Conservation (phyloP, 2,113 vertebrate genomes). For the Nesoenas mayeri region DNA sequence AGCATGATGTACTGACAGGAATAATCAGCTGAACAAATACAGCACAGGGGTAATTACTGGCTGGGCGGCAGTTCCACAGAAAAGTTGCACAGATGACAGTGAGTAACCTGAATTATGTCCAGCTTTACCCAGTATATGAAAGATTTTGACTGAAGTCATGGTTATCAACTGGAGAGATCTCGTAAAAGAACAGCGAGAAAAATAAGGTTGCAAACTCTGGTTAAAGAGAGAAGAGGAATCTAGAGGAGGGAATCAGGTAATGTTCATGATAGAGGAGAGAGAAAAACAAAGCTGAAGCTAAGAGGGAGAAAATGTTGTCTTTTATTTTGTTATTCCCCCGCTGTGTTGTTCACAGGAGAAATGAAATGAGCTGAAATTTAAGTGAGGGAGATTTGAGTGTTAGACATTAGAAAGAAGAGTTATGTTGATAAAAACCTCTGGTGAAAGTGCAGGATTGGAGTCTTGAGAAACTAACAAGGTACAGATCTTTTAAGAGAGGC, state of each 20-base stretch:
- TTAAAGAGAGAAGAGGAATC: background rate
- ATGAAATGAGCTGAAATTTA: background rate
- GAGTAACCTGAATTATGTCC: background rate
- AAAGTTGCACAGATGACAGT: background rate
- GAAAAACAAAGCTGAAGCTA: background rate
- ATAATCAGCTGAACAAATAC: background rate
- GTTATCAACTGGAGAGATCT: background rate
- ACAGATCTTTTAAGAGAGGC: background rate
- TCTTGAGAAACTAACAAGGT: background rate
- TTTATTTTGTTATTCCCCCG: background rate
- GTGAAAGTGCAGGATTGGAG: background rate
- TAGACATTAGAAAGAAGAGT: background rate
- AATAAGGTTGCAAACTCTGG: background rate
- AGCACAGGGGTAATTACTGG: background rate
- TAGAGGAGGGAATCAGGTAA: background rate
- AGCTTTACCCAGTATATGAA: background rate
- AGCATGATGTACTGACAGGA: background rate
- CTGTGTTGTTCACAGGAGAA: background rate
- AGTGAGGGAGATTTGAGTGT: background rate
- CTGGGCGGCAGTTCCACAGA: background rate
- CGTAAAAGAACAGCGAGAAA: background rate
- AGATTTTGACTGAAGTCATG: background rate
- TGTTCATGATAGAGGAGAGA: background rate
- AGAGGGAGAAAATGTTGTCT: background rate
- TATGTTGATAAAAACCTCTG: background rate